Evolutionary conservation across 2,888 invertebrate genomes (phyloP), one percentile per base, ranked within the genome.

Genomic region (Himalopsyche kuldschensis): DNA sequence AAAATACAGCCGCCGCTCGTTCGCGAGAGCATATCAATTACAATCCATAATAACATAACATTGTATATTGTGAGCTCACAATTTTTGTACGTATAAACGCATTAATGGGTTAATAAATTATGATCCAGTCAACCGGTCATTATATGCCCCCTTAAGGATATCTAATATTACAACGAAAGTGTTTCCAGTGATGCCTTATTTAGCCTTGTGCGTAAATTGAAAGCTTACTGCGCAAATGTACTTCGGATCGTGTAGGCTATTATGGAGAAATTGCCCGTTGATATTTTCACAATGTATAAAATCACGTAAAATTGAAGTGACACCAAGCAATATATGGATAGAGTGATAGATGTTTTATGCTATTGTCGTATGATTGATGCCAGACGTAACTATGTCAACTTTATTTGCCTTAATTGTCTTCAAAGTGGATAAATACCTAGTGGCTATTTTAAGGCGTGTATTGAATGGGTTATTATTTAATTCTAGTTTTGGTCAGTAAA

Each of bases 181-280:
- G 82, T 80, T 83, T 41, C 63, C 55, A 78, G 79, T 81, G 75
- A 77, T 77, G 79, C 84, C 84, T 30, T 84, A 84, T 84, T 84
- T 78, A 81, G 84, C 31, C 24, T 41, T 30, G 75, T 48, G 78
- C 83, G 63, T 79, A 75, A 48, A 82, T 48, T 75, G 41, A 41
- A 41, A 41, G 41, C 41, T 41, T 41, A 41, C 15, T 11, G 15
- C 15, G 41, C 41, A 41, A 15, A 41, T 41, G 75, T 69, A 41
- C 47, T 48, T 24, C 78, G 24, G 77, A 31, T 78, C 78, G 63
- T 63, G 80, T 75, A 32, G 35, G 32, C 24, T 30, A 78, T 83
- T 75, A 48, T 78, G 84, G 81, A 84, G 84, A 84, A 84, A 84
- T 79, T 81, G 48, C 75, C 47, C 78, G 76, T 47, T 46, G 76